Conservation (phyloP, 2,888 invertebrate species). For the Prenolepis imparis region DNA sequence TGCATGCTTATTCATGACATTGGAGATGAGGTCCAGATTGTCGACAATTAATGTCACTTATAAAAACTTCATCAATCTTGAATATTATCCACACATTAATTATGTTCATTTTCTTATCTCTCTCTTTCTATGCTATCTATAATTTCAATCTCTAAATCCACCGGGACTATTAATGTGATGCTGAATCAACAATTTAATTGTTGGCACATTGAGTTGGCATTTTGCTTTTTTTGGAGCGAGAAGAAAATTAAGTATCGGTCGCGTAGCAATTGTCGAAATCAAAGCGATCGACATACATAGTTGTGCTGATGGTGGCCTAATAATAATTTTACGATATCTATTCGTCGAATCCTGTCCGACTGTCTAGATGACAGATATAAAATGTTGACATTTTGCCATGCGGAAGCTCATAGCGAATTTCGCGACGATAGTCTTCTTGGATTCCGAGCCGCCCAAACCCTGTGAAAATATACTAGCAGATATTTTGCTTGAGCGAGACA, state of each 20-base stretch:
- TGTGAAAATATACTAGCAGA: neutral
- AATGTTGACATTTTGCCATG: constrained; percentile 66
- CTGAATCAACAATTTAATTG: neutral
- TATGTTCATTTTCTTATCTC: neutral
- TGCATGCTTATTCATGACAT: neutral
- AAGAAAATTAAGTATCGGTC: neutral
- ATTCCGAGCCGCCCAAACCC: neutral
- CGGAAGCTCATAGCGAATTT: constrained; percentile 62
- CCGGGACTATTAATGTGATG: neutral
- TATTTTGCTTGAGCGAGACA: constrained; percentile 12
- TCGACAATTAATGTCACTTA: neutral
- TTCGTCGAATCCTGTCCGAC: constrained; percentile 33
- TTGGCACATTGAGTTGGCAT: neutral
- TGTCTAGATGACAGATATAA: constrained; percentile 64
- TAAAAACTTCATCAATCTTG: neutral
- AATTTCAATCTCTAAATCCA: neutral
- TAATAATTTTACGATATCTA: constrained; percentile 19
- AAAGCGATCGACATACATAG: neutral
- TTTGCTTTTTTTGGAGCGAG: neutral
- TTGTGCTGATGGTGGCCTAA: neutral
- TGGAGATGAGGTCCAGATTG: neutral
- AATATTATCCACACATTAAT: neutral
- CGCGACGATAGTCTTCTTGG: constrained; percentile 40
- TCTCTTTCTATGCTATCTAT: neutral
- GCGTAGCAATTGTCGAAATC: neutral